Evolutionary conservation across 2,113 vertebrate species (phyloP), one percentile per base, ranked within the genome.

Genomic region (Nerophis lumbriciformis): DNA sequence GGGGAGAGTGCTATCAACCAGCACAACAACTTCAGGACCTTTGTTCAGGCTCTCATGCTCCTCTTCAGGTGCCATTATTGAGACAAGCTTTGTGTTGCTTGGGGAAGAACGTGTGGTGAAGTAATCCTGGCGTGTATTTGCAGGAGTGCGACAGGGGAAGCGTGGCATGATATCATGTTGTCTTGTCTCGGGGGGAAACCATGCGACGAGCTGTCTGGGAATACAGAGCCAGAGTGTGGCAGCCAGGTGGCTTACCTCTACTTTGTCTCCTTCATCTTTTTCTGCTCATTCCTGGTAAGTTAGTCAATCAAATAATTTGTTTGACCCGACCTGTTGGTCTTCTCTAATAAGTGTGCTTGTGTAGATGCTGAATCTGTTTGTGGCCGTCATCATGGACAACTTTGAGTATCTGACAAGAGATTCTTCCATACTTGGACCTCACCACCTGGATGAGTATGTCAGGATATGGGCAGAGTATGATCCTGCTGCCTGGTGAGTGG

Each of bases 381-480:
- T 99, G 72, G 97, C 97, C 68, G 97, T 99, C 86, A 99, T 99
- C 88, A 99, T 99, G 97, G 97, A 99, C 89, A 99, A 99, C 91
- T 99, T 99, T 76, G 96, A 99, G 86, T 99, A 98, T 87, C 90
- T 98, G 84, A 99, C 96, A 2, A 90, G 96, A 71, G 96, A 99
- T 85, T 99, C 96, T 81, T 99, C 96, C 54, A 99, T 99, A 82
- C 91, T 99, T 84, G 96, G 96, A 80, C 96, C 96, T 74, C 96
- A 99, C 75, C 96, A 99, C 77, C 89, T 98, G 87, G 97, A 98
- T 83, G 97, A 99, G 85, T 99, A 98, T 88, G 98, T 98, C 89
- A 92, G 96, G 87, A 98, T 99, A 82, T 99, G 97, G 96, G 97
- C 97, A 55, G 97, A 98, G 79, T 99, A 99, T 86, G 97, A 99